Evolutionary conservation across 2,113 vertebrate genomes (phyloP), one percentile per base, ranked within the genome.

Genomic region (Salvelinus fontinalis): DNA sequence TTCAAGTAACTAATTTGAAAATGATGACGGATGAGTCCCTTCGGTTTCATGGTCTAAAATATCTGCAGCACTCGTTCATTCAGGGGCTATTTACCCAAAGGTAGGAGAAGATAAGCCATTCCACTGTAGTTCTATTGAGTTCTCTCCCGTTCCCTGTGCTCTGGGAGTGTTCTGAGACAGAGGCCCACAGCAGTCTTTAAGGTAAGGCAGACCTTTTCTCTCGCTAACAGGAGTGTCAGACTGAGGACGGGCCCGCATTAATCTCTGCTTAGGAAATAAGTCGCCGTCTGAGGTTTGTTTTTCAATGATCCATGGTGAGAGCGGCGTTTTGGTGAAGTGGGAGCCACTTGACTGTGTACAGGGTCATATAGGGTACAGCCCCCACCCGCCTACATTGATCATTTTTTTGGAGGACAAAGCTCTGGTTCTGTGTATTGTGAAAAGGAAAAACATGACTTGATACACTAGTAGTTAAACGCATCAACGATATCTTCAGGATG

Each of bases 401-500:
- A 11, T 44, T 44, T 44, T 44, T 11, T 44, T 11, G 39, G 39
- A 44, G 39, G 39, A 9, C 39, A 11, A 44, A 44, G 39, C 39
- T 44, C 9, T 44, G 39, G 39, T 44, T 44, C 39, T 44, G 39
- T 44, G 39, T 44, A 44, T 44, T 44, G 39, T 11, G 8, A 44
- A 44, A 44, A 44, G 39, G 9, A 44, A 11, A 11, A 44, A 44
- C 39, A 44, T 44, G 39, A 44, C 39, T 44, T 11, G 39, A 11
- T 44, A 31, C 60, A 64, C 48, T 77, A 67, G 20, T 70, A 81
- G 62, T 62, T 65, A 70, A 34, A 62, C 6, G 59, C n/a, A 54
- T 27, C 13, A 31, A 49, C 67, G 27, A 75, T 80, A 34, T 72
- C 65, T 31, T 67, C 2, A 67, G 65, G 65, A 27, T 31, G 65